These are phyloP conservation scores for Hyalella azteca DNA, from an alignment of 2,888 invertebrate genomes.

Conservation along the genomic window DNA sequence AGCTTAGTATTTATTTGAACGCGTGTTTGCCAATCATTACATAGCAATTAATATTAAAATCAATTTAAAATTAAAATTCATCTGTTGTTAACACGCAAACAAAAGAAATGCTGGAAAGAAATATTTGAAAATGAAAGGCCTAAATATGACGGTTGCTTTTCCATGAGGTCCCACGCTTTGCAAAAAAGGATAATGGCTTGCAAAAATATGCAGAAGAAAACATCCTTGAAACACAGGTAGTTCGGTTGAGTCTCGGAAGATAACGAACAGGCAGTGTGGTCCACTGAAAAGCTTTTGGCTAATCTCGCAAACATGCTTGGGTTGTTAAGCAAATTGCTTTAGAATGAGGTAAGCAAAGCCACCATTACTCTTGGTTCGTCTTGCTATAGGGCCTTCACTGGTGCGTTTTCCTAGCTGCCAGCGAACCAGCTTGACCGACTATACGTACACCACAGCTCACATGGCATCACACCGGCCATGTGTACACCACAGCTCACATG, in stretches of 20 bases:
- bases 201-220: too few species aligned
- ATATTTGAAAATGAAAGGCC: too few species aligned
- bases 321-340: slow-evolving; percentile 30
- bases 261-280: slow-evolving; percentile 8
- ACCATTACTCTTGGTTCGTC: slow-evolving; percentile 4
- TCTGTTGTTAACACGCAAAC: too few species aligned
- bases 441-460: background rate
- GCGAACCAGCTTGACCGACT: background rate
- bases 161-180: too few species aligned
- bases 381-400: background rate
- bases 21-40: too few species aligned
- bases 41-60: too few species aligned
- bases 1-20: too few species aligned
- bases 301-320: background rate
- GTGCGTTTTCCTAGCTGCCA: slow-evolving; percentile 12
- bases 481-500: background rate
- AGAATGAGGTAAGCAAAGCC: slow-evolving; percentile 24
- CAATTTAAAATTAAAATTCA: too few species aligned
- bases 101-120: too few species aligned
- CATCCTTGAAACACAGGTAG: too few species aligned
- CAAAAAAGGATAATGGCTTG: too few species aligned
- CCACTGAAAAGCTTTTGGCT: background rate
- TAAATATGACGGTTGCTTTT: too few species aligned
- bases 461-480: background rate
- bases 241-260: background rate